Evolutionary conservation across 2,113 vertebrate genomes (phyloP).

Genomic region (Marcusenius ussheri): DNA sequence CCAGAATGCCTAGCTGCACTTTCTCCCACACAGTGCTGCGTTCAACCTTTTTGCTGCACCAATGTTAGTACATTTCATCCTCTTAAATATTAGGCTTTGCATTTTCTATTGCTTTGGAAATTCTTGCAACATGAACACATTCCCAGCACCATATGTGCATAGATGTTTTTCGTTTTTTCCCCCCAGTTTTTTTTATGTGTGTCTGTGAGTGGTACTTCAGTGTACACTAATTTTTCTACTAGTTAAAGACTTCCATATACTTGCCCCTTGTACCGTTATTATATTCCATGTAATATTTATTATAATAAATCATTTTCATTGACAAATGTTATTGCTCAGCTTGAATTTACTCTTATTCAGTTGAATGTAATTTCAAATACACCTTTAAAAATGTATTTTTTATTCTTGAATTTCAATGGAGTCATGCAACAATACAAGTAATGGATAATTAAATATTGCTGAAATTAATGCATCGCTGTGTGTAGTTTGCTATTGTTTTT

Average conservation of each 20-base stretch:
- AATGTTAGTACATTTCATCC: not conserved
- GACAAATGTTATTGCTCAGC: not conserved
- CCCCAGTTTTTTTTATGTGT: not conserved
- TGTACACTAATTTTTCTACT: slow-evolving; percentile 1
- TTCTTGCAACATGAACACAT: not conserved
- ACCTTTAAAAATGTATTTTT: slow-evolving; percentile 1
- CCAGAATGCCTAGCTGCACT: not conserved
- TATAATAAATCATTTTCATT: slow-evolving; percentile 5
- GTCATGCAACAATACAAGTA: not conserved
- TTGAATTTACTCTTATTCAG: not conserved
- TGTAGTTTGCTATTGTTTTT: not conserved
- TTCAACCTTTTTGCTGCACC: not conserved
- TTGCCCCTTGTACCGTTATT: not conserved
- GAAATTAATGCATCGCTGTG: not conserved
- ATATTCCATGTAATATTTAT: slow-evolving; percentile 2
- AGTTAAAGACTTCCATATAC: not conserved
- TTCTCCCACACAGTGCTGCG: not conserved
- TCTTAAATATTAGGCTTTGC: not conserved
- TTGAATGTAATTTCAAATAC: not conserved
- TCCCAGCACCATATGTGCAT: not conserved
- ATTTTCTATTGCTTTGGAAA: not conserved
- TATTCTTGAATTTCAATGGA: slow-evolving; percentile 1
- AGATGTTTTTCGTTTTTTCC: not conserved
- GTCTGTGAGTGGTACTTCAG: not conserved
- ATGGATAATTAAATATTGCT: not conserved